A percentile compares a stretch with the other conserved stretches of the same genome.
Evolutionary conservation across 2,113 vertebrate genomes (phyloP).

Genomic region (Artemisiospiza belli): DNA sequence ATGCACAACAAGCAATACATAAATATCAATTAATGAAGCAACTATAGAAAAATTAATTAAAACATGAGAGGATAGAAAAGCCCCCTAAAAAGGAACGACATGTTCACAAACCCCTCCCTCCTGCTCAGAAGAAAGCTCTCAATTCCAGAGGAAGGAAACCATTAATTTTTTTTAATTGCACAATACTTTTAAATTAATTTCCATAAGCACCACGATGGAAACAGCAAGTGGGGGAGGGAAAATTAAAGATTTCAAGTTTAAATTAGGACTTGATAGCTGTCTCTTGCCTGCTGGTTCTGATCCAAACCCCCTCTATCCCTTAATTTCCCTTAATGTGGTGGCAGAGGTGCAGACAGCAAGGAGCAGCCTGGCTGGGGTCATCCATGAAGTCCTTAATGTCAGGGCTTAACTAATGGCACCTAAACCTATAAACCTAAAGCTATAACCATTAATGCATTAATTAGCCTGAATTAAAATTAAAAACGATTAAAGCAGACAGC

Average conservation of each 20-base stretch:
- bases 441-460: not conserved
- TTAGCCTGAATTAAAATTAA: not conserved
- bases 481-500: not conserved
- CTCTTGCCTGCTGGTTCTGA: not conserved
- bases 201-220: not conserved
- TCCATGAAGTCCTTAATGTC: not conserved
- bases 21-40: constrained; percentile 74
- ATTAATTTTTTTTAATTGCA: constrained; percentile 52
- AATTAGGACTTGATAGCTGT: not conserved
- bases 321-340: not conserved
- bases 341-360: not conserved
- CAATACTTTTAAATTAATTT: constrained; percentile 57
- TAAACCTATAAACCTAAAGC: not conserved
- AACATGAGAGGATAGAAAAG: constrained; percentile 55
- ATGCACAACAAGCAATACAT: constrained; percentile 64
- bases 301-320: not conserved
- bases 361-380: not conserved
- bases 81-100: not conserved
- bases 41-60: constrained; percentile 69
- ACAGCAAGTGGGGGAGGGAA: not conserved
- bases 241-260: not conserved
- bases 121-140: constrained; percentile 25
- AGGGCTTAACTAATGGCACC: not conserved
- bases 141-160: constrained; percentile 36
- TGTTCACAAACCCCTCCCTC: constrained; percentile 26